Evolutionary conservation across 1,140 invertebrate species (phyloP), one percentile per base, ranked within the genome.

Genomic region (Nymphalis io): DNA sequence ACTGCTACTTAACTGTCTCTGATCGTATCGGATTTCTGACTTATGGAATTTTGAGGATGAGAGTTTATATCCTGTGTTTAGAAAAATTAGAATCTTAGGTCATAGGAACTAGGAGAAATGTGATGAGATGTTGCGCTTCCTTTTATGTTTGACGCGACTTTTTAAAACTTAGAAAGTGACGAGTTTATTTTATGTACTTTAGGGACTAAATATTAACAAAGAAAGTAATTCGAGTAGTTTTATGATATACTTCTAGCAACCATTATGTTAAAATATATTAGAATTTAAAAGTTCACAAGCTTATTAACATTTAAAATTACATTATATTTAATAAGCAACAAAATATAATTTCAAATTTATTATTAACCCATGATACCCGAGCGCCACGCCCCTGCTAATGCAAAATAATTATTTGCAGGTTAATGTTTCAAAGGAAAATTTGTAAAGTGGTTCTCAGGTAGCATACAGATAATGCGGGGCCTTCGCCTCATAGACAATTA

Each of bases 391-490:
- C 48, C 8, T 23, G 20, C 15, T 27, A 55, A 55, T 27, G n/a
- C 13, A 55, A 55, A 55, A 55, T 33, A 55, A 55, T 55, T 51
- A 61, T 61, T 61, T 61, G 15, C 60, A 21, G 16, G 46, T 0
- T 46, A 63, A 63, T 63, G 51, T 63, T 33, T 63, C 46, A 63
- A 63, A 53, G 60, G 46, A 39, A 63, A 63, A 38, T 63, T 51
- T 6, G 60, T 39, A 39, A 53, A 63, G 46, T 51, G 60, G 60
- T 46, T 63, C 18, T 48, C 60, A 20, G 27, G 60, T 53, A 60
- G 12, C 11, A 46, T 44, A 21, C 13, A 48, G 60, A 46, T 61
- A 61, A 61, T 46, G 23, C 60, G 10, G 21, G 60, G 46, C n/a
- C 18, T 23, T 16, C 16, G 40, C 44, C 23, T n/a, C 13, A 13